Percentiles rank a stretch among this genome's conserved stretches.
Conservation (phyloP, 2,113 vertebrate species). For the rabbit (Oryctolagus cuniculus) region mOryCun1.1 NC_091432.1:31541001-31541500, state of each 20-base stretch:
- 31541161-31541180: constrained; percentile 54
- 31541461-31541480: background rate
- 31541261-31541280: background rate
- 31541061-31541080: constrained; percentile 46
- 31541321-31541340: background rate
- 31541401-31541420: background rate
- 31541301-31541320: background rate
- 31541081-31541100: constrained; percentile 51
- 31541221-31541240: background rate
- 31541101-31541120: constrained; percentile 60
- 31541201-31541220: background rate
- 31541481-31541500: constrained; percentile 34
- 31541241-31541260: background rate
- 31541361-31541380: background rate
- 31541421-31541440: constrained; percentile 8
- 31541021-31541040: constrained; percentile 85
- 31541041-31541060: constrained; percentile 37
- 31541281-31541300: constrained; percentile 19
- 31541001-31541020: constrained; percentile 87
- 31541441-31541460: background rate
- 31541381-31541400: background rate
- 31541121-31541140: constrained; percentile 29
- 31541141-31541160: constrained; percentile 60
- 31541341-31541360: background rate
- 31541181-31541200: constrained; percentile 49